Conservation (phyloP, 2,113 vertebrate species). For the Leucopsar rothschildi region DNA sequence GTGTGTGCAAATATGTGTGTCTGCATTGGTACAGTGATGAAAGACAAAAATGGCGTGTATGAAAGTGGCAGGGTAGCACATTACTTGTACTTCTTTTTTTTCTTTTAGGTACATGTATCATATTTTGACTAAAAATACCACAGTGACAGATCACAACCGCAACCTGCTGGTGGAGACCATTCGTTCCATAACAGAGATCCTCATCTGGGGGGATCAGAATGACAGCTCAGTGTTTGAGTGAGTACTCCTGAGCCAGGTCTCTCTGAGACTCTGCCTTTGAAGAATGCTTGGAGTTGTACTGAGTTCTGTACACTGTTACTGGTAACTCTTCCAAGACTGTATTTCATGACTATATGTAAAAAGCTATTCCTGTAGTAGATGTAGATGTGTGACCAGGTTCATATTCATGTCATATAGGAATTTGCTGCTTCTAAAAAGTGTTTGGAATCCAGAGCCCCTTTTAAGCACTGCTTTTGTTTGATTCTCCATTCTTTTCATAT, state of each 20-base stretch:
- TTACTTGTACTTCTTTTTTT: background rate
- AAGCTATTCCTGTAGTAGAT: background rate
- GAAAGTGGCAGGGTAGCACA: background rate
- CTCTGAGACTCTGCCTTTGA: background rate
- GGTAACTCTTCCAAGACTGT: background rate
- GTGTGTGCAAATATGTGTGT: background rate
- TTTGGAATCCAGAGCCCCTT: background rate
- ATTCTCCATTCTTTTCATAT: background rate
- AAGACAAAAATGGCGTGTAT: background rate
- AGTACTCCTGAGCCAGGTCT: constrained; percentile 31
- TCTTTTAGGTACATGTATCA: constrained; percentile 90
- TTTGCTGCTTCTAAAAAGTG: background rate
- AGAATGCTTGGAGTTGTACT: background rate
- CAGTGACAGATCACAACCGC: constrained; percentile 94
- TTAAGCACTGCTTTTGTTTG: background rate
- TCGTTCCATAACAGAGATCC: constrained; percentile 96
- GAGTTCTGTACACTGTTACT: background rate
- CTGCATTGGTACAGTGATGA: background rate
- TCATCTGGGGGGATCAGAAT: constrained; percentile 99
- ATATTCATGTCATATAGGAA: background rate
- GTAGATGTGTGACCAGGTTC: background rate
- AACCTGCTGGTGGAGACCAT: constrained; percentile 98
- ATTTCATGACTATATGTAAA: background rate
- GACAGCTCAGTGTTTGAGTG: constrained; percentile 99
- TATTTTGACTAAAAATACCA: constrained; percentile 96